These are phyloP conservation scores for Scleropages formosus DNA, from an alignment of 2,797 vertebrate species.

Conservation along the genomic window DNA sequence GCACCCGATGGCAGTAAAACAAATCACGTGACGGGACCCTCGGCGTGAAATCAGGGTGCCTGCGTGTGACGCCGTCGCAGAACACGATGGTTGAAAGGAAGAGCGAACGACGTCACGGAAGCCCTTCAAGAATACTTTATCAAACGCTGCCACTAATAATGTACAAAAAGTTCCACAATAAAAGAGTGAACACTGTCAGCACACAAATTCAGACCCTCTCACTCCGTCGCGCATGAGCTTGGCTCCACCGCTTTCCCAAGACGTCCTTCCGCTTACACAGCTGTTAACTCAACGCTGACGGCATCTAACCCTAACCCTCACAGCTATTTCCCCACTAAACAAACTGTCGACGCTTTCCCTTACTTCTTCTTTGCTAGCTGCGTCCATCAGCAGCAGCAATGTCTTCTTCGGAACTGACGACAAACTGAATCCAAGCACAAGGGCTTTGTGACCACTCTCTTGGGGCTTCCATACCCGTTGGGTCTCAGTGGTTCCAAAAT, in stretches of 20 bases:
- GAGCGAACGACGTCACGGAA: conserved; percentile 59
- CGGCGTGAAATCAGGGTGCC: conserved; percentile 24
- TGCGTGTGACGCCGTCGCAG: conserved; percentile 29
- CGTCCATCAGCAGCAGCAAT: neutral
- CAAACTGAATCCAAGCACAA: no score
- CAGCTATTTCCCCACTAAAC: no score
- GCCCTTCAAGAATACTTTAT: conserved; percentile 49
- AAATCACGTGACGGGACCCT: conserved; percentile 56
- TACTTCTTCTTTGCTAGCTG: no score
- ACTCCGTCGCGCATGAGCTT: neutral
- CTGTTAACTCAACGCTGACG: neutral
- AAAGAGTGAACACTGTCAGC: neutral
- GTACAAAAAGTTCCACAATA: no score
- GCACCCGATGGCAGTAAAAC: conserved; percentile 60
- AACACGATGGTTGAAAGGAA: conserved; percentile 46
- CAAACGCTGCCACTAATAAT: conserved; percentile 29
- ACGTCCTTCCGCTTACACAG: neutral
- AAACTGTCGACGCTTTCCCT: no score
- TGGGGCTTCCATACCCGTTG: no score
- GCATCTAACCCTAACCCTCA: no score
- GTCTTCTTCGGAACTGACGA: neutral
- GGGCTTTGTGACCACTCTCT: no score
- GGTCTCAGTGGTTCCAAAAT: no score
- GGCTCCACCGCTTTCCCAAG: neutral
- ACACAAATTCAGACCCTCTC: conserved; percentile 22